phyloP scores from a whole-genome alignment of 2,888 invertebrate genomes.

The Bellardia bayeri region DNA sequence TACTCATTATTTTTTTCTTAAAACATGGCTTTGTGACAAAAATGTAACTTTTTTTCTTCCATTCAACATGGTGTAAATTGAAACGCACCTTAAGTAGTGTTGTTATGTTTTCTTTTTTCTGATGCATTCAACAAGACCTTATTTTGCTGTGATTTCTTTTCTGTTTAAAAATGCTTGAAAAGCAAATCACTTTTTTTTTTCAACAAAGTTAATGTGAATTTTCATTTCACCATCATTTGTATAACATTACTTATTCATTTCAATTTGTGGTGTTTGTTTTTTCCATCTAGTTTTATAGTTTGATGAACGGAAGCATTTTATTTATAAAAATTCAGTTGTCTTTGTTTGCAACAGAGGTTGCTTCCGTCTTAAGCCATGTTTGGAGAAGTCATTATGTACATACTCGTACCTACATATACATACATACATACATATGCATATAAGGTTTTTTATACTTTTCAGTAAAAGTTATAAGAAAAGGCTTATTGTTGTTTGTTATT shows the following conservation, averaged over 20 bases:
- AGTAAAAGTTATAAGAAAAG: background rate
- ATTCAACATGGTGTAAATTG: conserved; percentile 49
- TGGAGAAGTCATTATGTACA: conserved; percentile 9
- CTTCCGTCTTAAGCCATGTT: conserved; percentile 56
- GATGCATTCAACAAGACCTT: conserved; percentile 2
- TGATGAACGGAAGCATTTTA: conserved; percentile 59
- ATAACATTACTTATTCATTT: conserved; percentile 22
- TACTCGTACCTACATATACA: background rate
- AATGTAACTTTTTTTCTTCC: conserved; percentile 7
- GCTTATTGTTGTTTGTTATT: background rate
- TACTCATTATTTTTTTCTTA: conserved; percentile 9
- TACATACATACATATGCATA: background rate
- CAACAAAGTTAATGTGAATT: conserved; percentile 29
- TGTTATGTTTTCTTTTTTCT: conserved; percentile 14
- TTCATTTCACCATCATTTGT: conserved; percentile 36
- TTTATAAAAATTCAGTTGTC: conserved; percentile 21
- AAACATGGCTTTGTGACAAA: conserved; percentile 42
- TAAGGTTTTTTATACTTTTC: background rate
- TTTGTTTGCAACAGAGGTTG: conserved; percentile 42
- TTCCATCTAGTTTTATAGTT: conserved; percentile 11
- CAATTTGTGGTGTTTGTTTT: background rate
- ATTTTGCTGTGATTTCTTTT: conserved; percentile 50
- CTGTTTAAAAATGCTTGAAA: conserved; percentile 30
- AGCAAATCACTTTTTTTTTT: conserved; percentile 9
- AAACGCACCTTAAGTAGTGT: conserved; percentile 59